phyloP scores from a whole-genome alignment of 64 coral and sea anemone species.

The Montipora efflorescens region DNA sequence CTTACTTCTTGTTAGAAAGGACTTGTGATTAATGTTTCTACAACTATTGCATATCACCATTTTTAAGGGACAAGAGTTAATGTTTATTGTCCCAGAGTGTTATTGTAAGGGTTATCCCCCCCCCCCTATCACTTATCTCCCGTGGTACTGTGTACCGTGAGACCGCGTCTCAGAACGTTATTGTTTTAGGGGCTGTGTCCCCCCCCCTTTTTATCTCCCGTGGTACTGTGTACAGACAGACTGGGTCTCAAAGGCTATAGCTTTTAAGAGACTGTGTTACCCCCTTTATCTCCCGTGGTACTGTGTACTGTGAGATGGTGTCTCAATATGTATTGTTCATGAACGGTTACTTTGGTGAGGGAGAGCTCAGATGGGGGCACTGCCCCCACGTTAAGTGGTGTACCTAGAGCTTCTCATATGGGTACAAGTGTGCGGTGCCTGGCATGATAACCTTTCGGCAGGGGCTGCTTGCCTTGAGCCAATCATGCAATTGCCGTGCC shows the following conservation, averaged over 20 bases:
- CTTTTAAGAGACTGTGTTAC: neutral
- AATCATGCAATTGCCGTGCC: neutral
- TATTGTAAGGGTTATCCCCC: neutral
- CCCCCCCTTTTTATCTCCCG: neutral
- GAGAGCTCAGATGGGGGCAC: neutral
- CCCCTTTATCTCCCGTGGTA: neutral
- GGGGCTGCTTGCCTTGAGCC: neutral
- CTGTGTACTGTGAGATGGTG: neutral
- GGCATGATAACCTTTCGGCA: neutral
- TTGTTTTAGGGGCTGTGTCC: neutral
- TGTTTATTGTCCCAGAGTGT: neutral
- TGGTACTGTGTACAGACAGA: neutral
- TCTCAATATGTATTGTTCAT: too few relatives aligned
- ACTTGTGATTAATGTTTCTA: too few relatives aligned
- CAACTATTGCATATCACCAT: too few relatives aligned
- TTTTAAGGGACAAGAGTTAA: too few relatives aligned
- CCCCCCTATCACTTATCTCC: neutral
- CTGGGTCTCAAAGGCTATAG: neutral
- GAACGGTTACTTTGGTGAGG: neutral
- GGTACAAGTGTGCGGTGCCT: neutral
- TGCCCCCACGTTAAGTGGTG: neutral
- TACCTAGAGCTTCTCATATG: neutral
- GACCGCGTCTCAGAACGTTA: neutral
- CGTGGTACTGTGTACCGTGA: constrained; percentile 2
- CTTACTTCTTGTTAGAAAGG: too few relatives aligned